Evolutionary conservation across 1,140 invertebrate species (phyloP).

Genomic region (Vollenhovia emeryi): DNA sequence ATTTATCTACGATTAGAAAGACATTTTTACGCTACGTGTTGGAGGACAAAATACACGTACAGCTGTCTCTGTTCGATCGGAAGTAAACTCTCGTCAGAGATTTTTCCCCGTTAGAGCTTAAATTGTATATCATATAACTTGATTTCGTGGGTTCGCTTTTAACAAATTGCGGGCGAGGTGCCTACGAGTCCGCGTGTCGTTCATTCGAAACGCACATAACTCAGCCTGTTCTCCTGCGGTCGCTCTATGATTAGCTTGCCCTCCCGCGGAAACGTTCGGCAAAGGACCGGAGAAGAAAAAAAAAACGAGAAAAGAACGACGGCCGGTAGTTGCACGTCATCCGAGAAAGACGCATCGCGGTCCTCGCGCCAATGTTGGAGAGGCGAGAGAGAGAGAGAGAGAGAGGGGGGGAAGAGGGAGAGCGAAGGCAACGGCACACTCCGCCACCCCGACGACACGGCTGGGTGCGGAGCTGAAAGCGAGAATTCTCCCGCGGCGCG

Average conservation of each 20-base stretch:
- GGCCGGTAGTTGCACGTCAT: slow-evolving; percentile 72
- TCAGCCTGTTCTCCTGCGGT: slow-evolving; percentile 58
- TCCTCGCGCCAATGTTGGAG: slow-evolving; percentile 56
- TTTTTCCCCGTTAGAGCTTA: neutral
- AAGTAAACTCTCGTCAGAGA: neutral
- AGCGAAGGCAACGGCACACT: slow-evolving; percentile 67
- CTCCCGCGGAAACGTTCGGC: slow-evolving; percentile 54
- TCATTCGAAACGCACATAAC: slow-evolving; percentile 53
- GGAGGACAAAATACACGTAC: neutral
- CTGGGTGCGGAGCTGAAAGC: slow-evolving; percentile 74
- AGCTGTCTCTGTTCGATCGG: neutral
- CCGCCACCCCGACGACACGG: slow-evolving; percentile 74
- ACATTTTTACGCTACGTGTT: neutral
- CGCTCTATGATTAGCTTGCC: slow-evolving; percentile 73
- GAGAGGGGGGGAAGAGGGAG: neutral
- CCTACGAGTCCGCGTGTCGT: slow-evolving; percentile 24
- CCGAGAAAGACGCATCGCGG: slow-evolving; percentile 72
- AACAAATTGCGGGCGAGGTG: slow-evolving; percentile 30
- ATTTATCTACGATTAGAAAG: neutral
- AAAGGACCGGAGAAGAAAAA: neutral
- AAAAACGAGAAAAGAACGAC: slow-evolving; percentile 40
- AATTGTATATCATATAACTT: neutral
- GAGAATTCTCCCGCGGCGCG: slow-evolving; percentile 77
- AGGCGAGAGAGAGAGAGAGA: neutral
- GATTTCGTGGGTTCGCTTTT: neutral